Conservation (phyloP, 2,888 invertebrate genomes). For the Caenorhabditis plicata region DNA sequence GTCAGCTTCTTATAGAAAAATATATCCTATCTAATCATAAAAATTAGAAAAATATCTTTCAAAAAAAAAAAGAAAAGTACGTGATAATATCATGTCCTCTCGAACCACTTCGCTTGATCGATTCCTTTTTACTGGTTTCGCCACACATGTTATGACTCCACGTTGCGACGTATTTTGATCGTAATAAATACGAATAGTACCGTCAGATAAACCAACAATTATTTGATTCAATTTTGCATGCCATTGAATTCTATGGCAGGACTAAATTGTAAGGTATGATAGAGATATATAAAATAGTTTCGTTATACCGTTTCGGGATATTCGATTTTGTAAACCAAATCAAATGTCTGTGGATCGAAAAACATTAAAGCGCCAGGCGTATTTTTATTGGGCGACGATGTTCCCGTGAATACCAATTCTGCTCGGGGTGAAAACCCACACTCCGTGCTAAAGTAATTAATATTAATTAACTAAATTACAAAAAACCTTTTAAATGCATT, state of each 20-base stretch:
- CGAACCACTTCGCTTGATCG: constrained; percentile 79
- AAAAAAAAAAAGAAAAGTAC: constrained; percentile 62
- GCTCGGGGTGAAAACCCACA: constrained; percentile 88
- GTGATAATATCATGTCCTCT: constrained; percentile 90
- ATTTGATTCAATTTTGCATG: constrained; percentile 97
- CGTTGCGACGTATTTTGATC: constrained; percentile 80
- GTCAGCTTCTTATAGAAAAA: too few species aligned
- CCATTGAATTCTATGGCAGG: constrained; percentile 85
- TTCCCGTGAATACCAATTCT: constrained; percentile 82
- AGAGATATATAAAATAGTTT: too few species aligned
- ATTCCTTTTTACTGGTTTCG: constrained; percentile 65
- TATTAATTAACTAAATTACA: neutral
- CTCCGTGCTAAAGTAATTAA: constrained; percentile 69
- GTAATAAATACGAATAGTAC: constrained; percentile 79
- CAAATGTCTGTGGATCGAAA: constrained; percentile 78
- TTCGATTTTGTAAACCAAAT: constrained; percentile 76
- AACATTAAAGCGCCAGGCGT: constrained; percentile 76
- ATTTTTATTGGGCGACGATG: constrained; percentile 73
- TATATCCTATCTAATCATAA: too few species aligned
- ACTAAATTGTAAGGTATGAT: constrained; percentile 56
- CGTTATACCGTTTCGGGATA: constrained; percentile 74
- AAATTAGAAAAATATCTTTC: neutral
- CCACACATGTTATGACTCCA: constrained; percentile 86
- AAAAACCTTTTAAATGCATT: constrained; percentile 75
- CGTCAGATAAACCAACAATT: constrained; percentile 82